Base-by-base conservation (phyloP, 2,113 vertebrate genomes). In the Rana temporaria region DNA sequence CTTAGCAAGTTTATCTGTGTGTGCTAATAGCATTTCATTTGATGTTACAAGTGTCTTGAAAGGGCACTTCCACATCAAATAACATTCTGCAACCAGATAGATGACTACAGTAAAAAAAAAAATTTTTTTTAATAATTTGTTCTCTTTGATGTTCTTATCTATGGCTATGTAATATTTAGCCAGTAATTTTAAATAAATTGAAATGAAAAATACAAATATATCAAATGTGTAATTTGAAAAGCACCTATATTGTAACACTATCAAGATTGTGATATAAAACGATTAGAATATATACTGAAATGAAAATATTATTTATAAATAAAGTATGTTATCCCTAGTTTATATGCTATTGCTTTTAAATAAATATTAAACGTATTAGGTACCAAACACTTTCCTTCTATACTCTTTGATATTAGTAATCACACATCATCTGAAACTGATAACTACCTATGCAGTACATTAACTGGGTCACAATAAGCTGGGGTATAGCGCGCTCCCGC, bases 1-100 rank as follows among this genome's bases (percentile, higher is more conserved):
- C 89, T 89, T 87, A 88, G 85, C 85, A 84, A 89, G 90, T 93
- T 91, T 91, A 91, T 93, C 90, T 92, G 85, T 90, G 89, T 90
- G 84, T 75, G 85, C 81, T 91, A 90, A 91, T 87, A 90, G 86
- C 87, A 78, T 91, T 92, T 91, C 85, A 90, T 91, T 88, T 92
- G 89, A 91, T 92, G 87, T 88, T 90, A 88, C 89, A 90, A 91
- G 91, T 89, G 88, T 89, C 88, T 93, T 92, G 85, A 91, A 91
- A 93, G 89, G 90, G 88, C 88, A 84, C 85, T 84, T 70, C 91
- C 88, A 88, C 85, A 81, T 3, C 81, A 84, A 87, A 89, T 87
- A 69, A 52, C 18, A 4, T 92, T 75, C 90, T 88, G 86, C 85
- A 90, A 84, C 84, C 86, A 88, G 91, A 91, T 88, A 88, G 91